Evolutionary conservation across 2,113 vertebrate species (phyloP).

Genomic region (Nicator chloris): DNA sequence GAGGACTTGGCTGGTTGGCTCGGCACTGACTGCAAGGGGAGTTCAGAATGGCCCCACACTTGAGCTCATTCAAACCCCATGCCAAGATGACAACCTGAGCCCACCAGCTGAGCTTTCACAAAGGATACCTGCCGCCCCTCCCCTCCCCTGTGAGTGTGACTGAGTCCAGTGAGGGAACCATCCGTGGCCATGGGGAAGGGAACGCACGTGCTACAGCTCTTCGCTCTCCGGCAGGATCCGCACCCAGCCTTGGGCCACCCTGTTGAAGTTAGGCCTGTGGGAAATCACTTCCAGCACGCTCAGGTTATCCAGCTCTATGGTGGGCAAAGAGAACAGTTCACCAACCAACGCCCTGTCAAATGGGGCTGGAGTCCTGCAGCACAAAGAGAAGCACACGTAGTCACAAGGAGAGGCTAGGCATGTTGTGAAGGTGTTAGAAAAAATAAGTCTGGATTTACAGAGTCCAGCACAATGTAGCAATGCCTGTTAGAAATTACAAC

Average conservation of each 20-base stretch:
- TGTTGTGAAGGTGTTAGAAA: background rate
- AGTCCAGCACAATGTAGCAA: background rate
- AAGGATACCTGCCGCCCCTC: background rate
- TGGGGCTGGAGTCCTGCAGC: slow-evolving; percentile 79
- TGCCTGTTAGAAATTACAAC: background rate
- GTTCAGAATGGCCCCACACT: background rate
- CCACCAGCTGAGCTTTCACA: background rate
- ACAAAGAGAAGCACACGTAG: background rate
- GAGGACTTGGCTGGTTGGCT: background rate
- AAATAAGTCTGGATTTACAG: background rate
- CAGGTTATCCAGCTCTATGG: slow-evolving; percentile 70
- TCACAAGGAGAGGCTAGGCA: fast-evolving
- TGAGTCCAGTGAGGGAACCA: background rate
- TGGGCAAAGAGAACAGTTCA: slow-evolving; percentile 62
- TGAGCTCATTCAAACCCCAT: background rate
- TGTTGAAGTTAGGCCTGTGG: slow-evolving; percentile 87
- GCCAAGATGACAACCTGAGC: background rate
- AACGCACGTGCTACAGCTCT: slow-evolving; percentile 74
- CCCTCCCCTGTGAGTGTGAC: background rate
- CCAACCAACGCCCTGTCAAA: slow-evolving; percentile 76
- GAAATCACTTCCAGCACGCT: slow-evolving; percentile 71
- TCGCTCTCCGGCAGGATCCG: slow-evolving; percentile 81
- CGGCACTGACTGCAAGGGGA: background rate
- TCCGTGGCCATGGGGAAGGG: background rate
- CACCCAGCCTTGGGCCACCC: slow-evolving; percentile 83